Evolutionary conservation across 37 sponge, comb jelly and placozoan species (phyloP), one percentile per base, ranked within the genome.

Genomic region (Theonella swinhoei): DNA sequence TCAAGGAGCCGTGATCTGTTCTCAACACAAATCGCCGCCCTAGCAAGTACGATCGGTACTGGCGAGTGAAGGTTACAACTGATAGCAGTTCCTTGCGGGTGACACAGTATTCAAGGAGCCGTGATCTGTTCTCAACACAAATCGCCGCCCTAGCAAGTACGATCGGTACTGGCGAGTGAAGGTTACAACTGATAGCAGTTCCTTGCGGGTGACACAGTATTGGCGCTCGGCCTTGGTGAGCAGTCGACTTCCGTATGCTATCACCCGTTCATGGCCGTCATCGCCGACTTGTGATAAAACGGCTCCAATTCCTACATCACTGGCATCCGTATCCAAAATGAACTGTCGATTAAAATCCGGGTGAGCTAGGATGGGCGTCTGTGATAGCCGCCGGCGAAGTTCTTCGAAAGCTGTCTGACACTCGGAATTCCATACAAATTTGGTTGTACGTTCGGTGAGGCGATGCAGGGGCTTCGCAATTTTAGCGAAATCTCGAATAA

Each of bases 321-420:
- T 81, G 34, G 82, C 82, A 47, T 81, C 82, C 17, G 72, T 81
- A 72, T 81, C 72, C 72, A 81, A 61, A 35, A 70, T 81, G 62
- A 81, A 81, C 24, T 29, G 14, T 7, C 24, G 82, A 39, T 36
- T 60, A 54, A 34, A 72, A 39, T 70, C 83, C 8, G 74, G 63
- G 39, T 62, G 22, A 23, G 74, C 83, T 25, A 82, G 74, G 23
- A 82, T 22, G 17, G 73, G 83, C 30, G 74, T 42, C 1, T 75
- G 42, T 2, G 33, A 60, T 42, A 83, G 84, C 8, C 22, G 43
- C 26, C 32, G 20, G 22, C 35, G 31, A 34, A 83, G 76, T 54
- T 42, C 34, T 17, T 74, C 84, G 30, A 82, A 72, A 17, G 74
- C 24, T 25, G 0, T n/a, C 42, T 38, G 24, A 62, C 84, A 75